Evolutionary conservation across 1,140 invertebrate species (phyloP), one percentile per base, ranked within the genome.

Genomic region (Nymphalis io): DNA sequence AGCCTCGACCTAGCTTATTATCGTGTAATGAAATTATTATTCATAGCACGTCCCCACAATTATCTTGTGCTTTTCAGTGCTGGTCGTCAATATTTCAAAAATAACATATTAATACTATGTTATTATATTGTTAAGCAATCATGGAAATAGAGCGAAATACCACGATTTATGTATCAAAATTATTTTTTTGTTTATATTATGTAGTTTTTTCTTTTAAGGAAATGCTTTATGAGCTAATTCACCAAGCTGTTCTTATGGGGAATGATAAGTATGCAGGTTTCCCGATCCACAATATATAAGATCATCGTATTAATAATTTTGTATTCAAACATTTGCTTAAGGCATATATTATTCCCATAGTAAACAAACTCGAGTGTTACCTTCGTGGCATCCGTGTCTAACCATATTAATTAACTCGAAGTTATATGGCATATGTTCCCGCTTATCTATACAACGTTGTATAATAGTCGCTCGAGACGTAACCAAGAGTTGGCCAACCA

Each of bases 401-500:
- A 64, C 33, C 61, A 64, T 66, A 58, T 70, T 68, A 72, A 75
- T 78, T 67, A 75, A 68, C 48, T 71, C 13, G 20, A 69, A 63
- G 62, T 57, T 71, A 59, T 68, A 44, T 51, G 53, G 66, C 67
- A 65, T 78, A 74, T 74, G 68, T 63, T 59, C 60, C 27, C 70
- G 66, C 60, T 80, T 72, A 70, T 74, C 69, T 66, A 48, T 63
- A 38, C 60, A 59, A 48, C 21, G 70, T 70, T 72, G 20, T 55
- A 55, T 55, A 55, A 55, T 27, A 55, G 51, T 27, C 64, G 46
- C 18, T 18, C 15, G 40, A 60, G 55, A 63, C 66, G 67, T 62
- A 78, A 80, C 74, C 72, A 75, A 80, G 77, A 74, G 74, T 72
- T 80, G 73, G 76, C 74, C 59, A 63, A 67, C 73, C 66, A 68